Percentiles rank a stretch among this genome's conserved stretches.
These are phyloP conservation scores for Euzophera pinguis DNA, from an alignment of 2,888 invertebrate species.

Conservation along the genomic window DNA sequence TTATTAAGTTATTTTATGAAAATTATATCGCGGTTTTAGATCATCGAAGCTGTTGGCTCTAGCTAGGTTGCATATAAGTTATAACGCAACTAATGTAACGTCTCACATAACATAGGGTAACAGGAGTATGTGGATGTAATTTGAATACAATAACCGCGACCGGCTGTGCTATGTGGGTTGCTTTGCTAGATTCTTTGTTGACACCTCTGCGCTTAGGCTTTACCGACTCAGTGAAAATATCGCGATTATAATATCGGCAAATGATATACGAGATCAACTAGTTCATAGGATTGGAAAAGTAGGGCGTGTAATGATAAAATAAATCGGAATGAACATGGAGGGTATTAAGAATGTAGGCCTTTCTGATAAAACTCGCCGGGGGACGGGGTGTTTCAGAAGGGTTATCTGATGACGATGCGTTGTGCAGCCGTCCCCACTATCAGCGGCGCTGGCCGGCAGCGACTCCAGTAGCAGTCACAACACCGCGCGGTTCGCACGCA, in stretches of 20 bases:
- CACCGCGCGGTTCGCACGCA: slow-evolving; percentile 67
- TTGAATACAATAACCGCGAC: slow-evolving; percentile 46
- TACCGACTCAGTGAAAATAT: neutral
- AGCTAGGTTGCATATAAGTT: neutral
- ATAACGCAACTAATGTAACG: slow-evolving; percentile 25
- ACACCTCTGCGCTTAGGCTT: neutral
- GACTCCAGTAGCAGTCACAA: slow-evolving; percentile 57
- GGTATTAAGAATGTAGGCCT: slow-evolving; percentile 33
- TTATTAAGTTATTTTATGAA: no score
- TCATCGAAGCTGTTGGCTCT: no score
- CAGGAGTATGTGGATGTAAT: slow-evolving; percentile 34
- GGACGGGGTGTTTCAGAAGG: slow-evolving; percentile 52
- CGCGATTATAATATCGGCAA: neutral
- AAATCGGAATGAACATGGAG: slow-evolving; percentile 31
- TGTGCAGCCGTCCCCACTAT: slow-evolving; percentile 41
- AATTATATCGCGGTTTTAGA: no score
- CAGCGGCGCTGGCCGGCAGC: slow-evolving; percentile 27
- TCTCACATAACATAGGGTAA: slow-evolving; percentile 29
- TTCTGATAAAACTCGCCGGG: slow-evolving; percentile 32
- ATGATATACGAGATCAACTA: neutral
- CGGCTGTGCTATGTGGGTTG: slow-evolving; percentile 24
- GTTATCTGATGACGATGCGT: slow-evolving; percentile 46
- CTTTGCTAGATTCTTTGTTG: slow-evolving; percentile 18
- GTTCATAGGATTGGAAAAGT: neutral
- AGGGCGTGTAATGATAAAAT: slow-evolving; percentile 24